Evolutionary conservation across 2,797 vertebrate genomes (phyloP), one percentile per base, ranked within the genome.

Genomic region (Bovichtus diacanthus): DNA sequence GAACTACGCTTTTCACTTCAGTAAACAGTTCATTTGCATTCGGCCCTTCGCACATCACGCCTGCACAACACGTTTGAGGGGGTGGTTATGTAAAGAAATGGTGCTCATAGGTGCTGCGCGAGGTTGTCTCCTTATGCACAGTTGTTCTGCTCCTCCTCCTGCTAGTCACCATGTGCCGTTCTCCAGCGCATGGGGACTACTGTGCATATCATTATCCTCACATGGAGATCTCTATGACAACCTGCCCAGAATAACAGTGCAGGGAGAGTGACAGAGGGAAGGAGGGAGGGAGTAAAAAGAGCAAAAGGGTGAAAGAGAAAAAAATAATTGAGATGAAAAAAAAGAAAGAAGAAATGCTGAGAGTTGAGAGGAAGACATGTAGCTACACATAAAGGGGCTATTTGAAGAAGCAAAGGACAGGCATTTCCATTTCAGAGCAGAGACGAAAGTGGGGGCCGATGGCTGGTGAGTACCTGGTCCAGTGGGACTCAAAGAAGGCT

Each of bases 401-500:
- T 81, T 80, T 80, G 49, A 72, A 85, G 19, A 77, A 62, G 76
- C 18, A 34, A 70, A 82, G 63, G 39, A 78, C 53, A 16, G 39
- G 67, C 49, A 77, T 83, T 86, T 88, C 75, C 74, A 77, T 81
- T 87, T 80, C 55, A 80, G 62, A 75, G 56, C 55, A n/a, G 39
- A 68, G 64, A 75, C 56, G 65, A 70, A 54, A 74, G 39, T 16
- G 3, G 61, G 46, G 41, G 70, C 50, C 5, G 31, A 77, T 46
- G 66, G 73, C 51, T 66, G 76, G 68, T 62, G 64, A 77, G 70
- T 95, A 99, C 98, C 97, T 98, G 8, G 97, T 99, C 98, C 98
- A 99, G 93, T 99, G 98, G 21, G 95, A 96, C 88, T 99, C 98
- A 1, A 99, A 95, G 95, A 99, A 98, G 4, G 97, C 94, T 0